Conservation (phyloP, 2,888 invertebrate genomes). For the Maniola hyperantus region DNA sequence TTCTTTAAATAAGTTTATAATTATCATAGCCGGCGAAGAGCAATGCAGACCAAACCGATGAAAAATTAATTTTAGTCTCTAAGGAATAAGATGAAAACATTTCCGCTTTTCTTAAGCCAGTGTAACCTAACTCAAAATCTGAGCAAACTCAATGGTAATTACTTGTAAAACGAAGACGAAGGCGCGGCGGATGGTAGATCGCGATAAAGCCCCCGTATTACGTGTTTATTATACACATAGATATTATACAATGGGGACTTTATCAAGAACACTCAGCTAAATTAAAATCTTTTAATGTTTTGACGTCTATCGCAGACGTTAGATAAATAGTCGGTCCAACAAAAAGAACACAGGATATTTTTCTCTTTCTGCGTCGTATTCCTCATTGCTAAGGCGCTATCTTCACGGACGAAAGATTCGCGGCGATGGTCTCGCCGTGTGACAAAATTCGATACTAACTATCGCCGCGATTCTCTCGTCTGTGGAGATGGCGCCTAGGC, state of each 20-base stretch:
- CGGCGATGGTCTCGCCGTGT: too few species aligned
- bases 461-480: too few species aligned
- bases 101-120: constrained; percentile 1
- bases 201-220: constrained; percentile 37
- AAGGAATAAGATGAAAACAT: background rate
- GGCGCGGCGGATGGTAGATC: constrained; percentile 31
- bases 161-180: constrained; percentile 36
- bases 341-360: too few species aligned
- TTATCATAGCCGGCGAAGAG: too few species aligned
- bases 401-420: too few species aligned
- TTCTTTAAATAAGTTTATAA: too few species aligned
- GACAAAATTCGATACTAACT: too few species aligned
- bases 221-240: constrained; percentile 41
- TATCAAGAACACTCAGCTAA: constrained; percentile 42
- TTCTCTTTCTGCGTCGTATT: too few species aligned
- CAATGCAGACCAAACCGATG: background rate
- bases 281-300: constrained; percentile 39
- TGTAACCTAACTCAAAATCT: constrained; percentile 22
- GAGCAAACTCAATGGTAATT: constrained; percentile 35
- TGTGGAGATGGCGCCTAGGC: too few species aligned
- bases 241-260: constrained; percentile 38
- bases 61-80: background rate
- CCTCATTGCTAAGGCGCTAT: too few species aligned
- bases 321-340: too few species aligned
- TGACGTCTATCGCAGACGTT: too few species aligned